Base-by-base conservation (phyloP, 1,140 invertebrate genomes). In the Psilanteris sp. region DNA sequence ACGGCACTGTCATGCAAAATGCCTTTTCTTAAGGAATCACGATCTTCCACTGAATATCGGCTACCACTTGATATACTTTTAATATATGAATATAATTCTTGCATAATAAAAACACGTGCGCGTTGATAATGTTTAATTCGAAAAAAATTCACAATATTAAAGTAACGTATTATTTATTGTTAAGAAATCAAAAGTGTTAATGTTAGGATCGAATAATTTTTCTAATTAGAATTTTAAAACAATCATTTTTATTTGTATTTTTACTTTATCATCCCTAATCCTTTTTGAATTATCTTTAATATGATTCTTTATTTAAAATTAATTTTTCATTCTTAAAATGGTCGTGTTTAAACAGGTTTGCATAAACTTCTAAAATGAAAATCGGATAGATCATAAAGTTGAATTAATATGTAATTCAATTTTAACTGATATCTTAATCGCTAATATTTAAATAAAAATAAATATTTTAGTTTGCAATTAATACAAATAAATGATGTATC, bases 151-250 rank as follows among this genome's bases (percentile, higher is more conserved):
- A 43, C 34, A 57, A 31, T 46, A 73, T 66, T 71, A 20, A 67
- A 32, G 11, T 50, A 57, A 68, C 29, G 27, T 15, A 67, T 59
- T 52, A 57, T 13, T 55, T 76, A 62, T 61, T 71, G 34, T 67
- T 71, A 71, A 71, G 61, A 67, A 57, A 81, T 79, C 66, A 77
- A 80, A 64, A 74, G 73, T 76, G 77, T 79, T 79, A 81, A 75
- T 77, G 68, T 70, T 79, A 79, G 72, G 57, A 77, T 68, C 73
- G 59, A 64, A 66, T 74, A 64, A 59, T 46, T 78, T 77, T 78
- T 73, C 59, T 76, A 78, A 78, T 78, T 70, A 72, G 50, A 73
- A 64, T 70, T 70, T 74, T 73, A 61, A 74, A 78, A 73, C 50
- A 73, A 66, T 20, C 1, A 50, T 59, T 64, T 67, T 55, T 46